Percentiles rank a stretch among this genome's conserved stretches.
Evolutionary conservation across 2,888 invertebrate genomes (phyloP).

Genomic region (Ditylenchus weischeri): DNA sequence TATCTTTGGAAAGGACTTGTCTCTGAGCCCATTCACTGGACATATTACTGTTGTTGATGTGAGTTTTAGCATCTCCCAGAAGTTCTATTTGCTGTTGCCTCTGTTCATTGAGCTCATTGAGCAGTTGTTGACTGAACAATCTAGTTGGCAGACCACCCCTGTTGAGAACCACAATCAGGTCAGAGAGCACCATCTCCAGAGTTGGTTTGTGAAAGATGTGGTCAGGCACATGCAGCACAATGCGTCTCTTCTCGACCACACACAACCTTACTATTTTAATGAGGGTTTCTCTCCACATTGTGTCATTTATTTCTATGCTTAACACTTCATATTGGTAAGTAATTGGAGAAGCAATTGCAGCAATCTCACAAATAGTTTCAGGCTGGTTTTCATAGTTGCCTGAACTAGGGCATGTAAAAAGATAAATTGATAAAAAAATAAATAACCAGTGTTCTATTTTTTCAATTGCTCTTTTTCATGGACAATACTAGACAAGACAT

Average conservation of each 20-base stretch:
- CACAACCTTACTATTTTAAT: conserved; percentile 31
- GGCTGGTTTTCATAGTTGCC: conserved; percentile 21
- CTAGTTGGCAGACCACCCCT: conserved; percentile 26
- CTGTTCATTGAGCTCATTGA: conserved; percentile 20
- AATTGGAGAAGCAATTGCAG: not conserved
- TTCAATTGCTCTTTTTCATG: too few relatives aligned
- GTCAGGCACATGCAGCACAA: conserved; percentile 26
- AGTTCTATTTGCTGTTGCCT: not conserved
- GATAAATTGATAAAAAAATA: not conserved
- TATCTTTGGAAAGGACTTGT: conserved; percentile 19
- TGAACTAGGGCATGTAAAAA: not conserved
- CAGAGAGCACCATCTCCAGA: conserved; percentile 23
- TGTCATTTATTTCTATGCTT: conserved; percentile 21
- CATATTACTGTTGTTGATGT: not conserved
- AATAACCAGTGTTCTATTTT: too few relatives aligned
- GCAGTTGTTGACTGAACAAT: conserved; percentile 25
- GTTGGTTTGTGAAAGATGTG: conserved; percentile 14
- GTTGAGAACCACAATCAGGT: conserved; percentile 31
- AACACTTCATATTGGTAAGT: conserved; percentile 21
- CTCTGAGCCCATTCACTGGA: conserved; percentile 32
- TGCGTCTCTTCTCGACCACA: conserved; percentile 26
- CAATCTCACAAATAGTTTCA: conserved; percentile 25
- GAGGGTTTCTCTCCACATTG: conserved; percentile 27
- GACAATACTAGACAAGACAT: too few relatives aligned
- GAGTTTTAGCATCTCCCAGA: too few relatives aligned